A percentile compares a stretch with the other conserved stretches of the same genome.
phyloP scores from a whole-genome alignment of 2,113 vertebrate genomes.

The Mystacornis crossleyi region DNA sequence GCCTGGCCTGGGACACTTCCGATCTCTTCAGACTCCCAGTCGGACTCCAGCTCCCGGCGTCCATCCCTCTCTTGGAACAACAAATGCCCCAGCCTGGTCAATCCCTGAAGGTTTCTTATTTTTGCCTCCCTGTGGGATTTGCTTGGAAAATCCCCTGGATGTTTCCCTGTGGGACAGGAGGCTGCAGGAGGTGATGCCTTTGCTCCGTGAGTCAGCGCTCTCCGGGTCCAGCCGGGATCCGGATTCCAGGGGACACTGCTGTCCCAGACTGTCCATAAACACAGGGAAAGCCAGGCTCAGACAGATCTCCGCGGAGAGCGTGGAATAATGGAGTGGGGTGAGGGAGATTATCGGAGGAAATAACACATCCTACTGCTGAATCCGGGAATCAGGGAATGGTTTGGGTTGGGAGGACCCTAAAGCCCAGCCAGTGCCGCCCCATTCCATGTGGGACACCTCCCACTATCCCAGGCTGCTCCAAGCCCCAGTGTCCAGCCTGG shows the following conservation, averaged over 20 bases:
- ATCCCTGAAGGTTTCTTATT: not conserved
- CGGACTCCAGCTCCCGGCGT: not conserved
- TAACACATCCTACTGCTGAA: no score
- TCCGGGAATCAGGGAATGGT: not conserved
- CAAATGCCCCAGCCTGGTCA: not conserved
- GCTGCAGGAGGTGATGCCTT: not conserved
- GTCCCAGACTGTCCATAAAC: not conserved
- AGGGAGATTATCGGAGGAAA: not conserved
- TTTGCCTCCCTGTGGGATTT: not conserved
- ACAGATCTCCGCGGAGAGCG: not conserved
- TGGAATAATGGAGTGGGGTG: not conserved
- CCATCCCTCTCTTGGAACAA: not conserved
- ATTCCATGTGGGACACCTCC: not conserved
- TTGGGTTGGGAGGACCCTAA: not conserved
- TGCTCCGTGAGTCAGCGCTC: not conserved
- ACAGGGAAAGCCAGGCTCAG: not conserved
- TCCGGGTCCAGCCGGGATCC: not conserved
- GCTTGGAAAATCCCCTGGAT: not conserved
- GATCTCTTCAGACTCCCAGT: not conserved
- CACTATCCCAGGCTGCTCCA: not conserved
- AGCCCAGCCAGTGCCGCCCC: no score
- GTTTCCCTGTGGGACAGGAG: not conserved
- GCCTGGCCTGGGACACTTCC: fast-evolving
- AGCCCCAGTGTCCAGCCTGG: fast-evolving
- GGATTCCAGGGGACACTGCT: not conserved